Base-by-base conservation (phyloP, 1,140 invertebrate genomes). In the Drosophila aff. region DNA sequence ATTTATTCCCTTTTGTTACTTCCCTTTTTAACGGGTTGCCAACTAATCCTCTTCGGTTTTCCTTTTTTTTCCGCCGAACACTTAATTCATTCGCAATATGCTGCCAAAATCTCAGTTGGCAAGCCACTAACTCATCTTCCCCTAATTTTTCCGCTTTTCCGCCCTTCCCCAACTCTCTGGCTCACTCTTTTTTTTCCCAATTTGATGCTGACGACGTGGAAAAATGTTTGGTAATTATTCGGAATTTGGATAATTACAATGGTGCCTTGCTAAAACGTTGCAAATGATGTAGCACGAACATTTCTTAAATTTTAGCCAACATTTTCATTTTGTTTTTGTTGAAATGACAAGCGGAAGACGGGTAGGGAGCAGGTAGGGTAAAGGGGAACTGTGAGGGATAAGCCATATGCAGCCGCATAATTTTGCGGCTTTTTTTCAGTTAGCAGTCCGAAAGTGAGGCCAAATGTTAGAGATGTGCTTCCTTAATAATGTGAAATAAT, bases 151-250 rank as follows among this genome's bases (percentile, higher is more conserved):
- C 31, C 31, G 7, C 9, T 41, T 33, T 28, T 33, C 21, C 41
- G n/a, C n/a, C 4, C 9, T 9, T 23, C 61, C 28, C 15, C 11
- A 18, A 21, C 31, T 9, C 36, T 0, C 18, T 23, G 7, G 18
- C 33, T 8, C n/a, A n/a, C 5, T 6, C 15, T 46, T 41, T 62
- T 50, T 58, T 67, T 63, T 52, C 57, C 67, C 63, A 66, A 74
- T 67, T 82, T 61, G 80, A 82, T 76, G 64, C 76, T 66, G 81
- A 68, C 76, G 76, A 79, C 72, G 69, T 83, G 81, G 81, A 79
- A 84, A 86, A 86, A 85, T 84, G 82, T 79, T 81, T 82, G 76
- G 82, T 71, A 86, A 86, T 86, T 86, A 86, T 75, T 81, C 68
- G 78, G 78, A 81, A 82, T 76, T 78, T 63, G 74, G 82, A 86